Evolutionary conservation across 2,797 vertebrate species (phyloP).

Genomic region (Tangara arthus): DNA sequence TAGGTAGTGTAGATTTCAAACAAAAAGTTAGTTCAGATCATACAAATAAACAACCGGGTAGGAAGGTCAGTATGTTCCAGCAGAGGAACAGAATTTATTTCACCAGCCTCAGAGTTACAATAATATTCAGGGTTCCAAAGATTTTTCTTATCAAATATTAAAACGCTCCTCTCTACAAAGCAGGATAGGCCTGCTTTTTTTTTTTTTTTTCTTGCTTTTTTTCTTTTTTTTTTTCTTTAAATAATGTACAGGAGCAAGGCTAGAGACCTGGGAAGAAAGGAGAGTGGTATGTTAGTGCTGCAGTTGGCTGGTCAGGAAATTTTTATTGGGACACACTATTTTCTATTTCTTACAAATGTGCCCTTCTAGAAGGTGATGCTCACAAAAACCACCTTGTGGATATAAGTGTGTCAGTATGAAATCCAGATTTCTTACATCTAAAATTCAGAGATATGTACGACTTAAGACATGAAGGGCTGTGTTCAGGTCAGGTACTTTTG

Average conservation of each 20-base stretch:
- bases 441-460: background rate
- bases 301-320: background rate
- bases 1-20: constrained; percentile 64
- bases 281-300: background rate
- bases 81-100: constrained; percentile 30
- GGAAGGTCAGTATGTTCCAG: constrained; percentile 52
- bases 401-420: background rate
- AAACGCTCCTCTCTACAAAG: constrained; percentile 24
- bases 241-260: background rate
- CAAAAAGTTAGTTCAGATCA: constrained; percentile 54
- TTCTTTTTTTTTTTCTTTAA: background rate
- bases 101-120: constrained; percentile 32
- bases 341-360: background rate
- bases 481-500: background rate
- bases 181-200: background rate
- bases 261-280: background rate
- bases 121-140: constrained; percentile 41
- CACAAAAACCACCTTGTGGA: background rate
- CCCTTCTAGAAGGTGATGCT: rapidly evolving
- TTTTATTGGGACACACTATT: background rate
- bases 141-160: constrained; percentile 49
- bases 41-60: constrained; percentile 68
- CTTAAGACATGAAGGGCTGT: background rate
- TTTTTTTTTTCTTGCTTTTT: background rate
- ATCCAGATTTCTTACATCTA: background rate